Evolutionary conservation across 2,797 vertebrate species (phyloP).

Genomic region (Acestrorhynchus altus): DNA sequence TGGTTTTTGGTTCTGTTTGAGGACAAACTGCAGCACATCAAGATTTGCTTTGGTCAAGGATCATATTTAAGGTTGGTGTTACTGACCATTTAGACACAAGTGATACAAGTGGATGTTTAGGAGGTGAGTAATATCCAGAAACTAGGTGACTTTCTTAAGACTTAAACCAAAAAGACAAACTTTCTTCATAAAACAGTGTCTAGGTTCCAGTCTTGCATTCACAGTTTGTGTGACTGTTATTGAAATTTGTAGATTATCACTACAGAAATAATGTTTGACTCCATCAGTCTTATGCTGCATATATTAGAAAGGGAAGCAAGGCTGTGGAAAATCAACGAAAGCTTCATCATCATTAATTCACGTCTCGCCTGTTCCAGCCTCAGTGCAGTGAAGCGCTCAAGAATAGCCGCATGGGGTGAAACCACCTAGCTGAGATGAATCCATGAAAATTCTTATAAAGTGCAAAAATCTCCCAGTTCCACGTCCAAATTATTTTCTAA

Average conservation of each 20-base stretch:
- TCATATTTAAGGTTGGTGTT: slow-evolving; percentile 12
- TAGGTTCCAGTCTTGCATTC: neutral
- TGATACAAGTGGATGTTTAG: neutral
- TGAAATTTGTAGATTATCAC: slow-evolving; percentile 14
- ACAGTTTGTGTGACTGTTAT: neutral
- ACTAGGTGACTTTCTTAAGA: neutral
- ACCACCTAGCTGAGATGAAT: slow-evolving; percentile 10
- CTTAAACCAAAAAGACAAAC: neutral
- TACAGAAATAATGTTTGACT: slow-evolving; percentile 6
- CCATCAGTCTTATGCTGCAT: slow-evolving; percentile 6
- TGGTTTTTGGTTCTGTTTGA: slow-evolving; percentile 7
- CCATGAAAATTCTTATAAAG: slow-evolving; percentile 38
- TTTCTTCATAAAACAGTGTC: neutral
- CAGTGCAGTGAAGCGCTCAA: neutral
- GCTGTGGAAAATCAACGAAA: slow-evolving; percentile 5
- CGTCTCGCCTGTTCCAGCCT: slow-evolving; percentile 1
- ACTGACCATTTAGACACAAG: slow-evolving; percentile 4
- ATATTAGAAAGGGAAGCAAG: slow-evolving; percentile 13
- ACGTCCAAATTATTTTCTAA: neutral
- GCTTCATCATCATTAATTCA: slow-evolving; percentile 35
- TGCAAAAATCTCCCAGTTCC: slow-evolving; percentile 41
- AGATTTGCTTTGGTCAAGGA: slow-evolving; percentile 24
- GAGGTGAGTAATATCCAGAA: slow-evolving; percentile 11
- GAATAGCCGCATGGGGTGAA: neutral
- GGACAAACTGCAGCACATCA: neutral